These are phyloP conservation scores for Ariolimax columbianus DNA, from an alignment of 2,888 invertebrate species.

Conservation along the genomic window DNA sequence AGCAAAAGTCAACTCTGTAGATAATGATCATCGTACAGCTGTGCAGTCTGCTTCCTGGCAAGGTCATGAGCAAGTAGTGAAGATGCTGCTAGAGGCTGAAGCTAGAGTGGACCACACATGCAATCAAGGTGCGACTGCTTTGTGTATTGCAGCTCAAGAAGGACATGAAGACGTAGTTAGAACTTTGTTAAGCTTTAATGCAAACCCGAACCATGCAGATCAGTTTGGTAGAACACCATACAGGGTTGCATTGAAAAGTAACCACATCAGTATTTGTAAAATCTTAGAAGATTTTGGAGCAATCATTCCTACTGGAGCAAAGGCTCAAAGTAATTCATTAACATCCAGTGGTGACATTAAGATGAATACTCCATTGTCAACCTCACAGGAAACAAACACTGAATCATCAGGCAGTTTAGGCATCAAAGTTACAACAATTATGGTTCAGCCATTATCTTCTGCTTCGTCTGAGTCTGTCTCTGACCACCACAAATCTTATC, in stretches of 20 bases:
- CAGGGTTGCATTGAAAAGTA: constrained; percentile 93
- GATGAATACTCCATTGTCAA: constrained; percentile 35
- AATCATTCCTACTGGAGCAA: constrained; percentile 76
- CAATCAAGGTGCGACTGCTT: constrained; percentile 95
- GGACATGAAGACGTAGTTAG: constrained; percentile 95
- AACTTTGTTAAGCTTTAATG: constrained; percentile 80
- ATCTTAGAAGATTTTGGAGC: constrained; percentile 82
- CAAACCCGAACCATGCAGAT: constrained; percentile 80
- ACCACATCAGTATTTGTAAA: constrained; percentile 88
- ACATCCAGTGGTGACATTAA: constrained; percentile 69
- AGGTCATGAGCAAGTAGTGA: constrained; percentile 91
- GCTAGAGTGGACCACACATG: constrained; percentile 93
- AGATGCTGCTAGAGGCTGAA: constrained; percentile 86
- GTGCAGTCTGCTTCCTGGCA: constrained; percentile 97
- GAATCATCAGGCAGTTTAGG: constrained; percentile 54
- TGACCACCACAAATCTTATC: constrained; percentile 78
- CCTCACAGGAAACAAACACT: constrained; percentile 20
- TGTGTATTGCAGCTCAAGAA: constrained; percentile 96
- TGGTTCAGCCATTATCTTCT: constrained; percentile 45
- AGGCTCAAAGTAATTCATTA: constrained; percentile 69
- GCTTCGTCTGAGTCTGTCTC: constrained; percentile 79
- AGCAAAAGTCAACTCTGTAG: constrained; percentile 86
- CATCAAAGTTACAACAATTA: constrained; percentile 26
- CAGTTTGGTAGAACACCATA: constrained; percentile 79
- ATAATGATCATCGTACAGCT: constrained; percentile 85